Base-by-base conservation (phyloP, 2,888 invertebrate species). In the Chymomyza procnemis region DNA sequence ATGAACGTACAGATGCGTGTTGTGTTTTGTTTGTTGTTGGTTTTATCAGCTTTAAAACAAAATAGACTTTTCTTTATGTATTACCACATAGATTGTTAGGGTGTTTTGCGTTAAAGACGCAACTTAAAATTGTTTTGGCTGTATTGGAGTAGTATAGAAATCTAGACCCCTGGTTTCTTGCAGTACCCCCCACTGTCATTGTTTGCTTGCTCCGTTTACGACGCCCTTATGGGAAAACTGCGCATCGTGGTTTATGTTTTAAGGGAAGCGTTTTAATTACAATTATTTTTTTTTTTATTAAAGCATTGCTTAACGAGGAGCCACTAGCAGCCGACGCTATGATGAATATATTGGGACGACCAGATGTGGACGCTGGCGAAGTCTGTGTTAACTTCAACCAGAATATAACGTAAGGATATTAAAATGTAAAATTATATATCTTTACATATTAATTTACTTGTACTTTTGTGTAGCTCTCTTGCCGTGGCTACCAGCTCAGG, bases 301-400 rank as follows among this genome's bases (percentile, higher is more conserved):
- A 12, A 41, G 34, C 12, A 41, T 41, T 41, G 34, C 12, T 41
- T 41, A 41, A 41, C 34, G 34, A 41, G 6, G 12, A 41, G 34
- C 12, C 34, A 41, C 52, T 64, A 34, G 60, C 48, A 58, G 47
- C 66, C 9, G 57, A 57, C 64, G 73, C 61, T 65, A 89, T 87
- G 85, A 90, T 90, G 90, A 90, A 88, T 80, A 79, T 90, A 69
- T 75, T 90, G 64, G 90, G 90, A 67, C 84, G 90, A 77, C 86
- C 88, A 73, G 91, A 91, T 67, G 88, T 90, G 61, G 90, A 95
- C 92, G 94, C 94, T 92, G 96, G 95, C 92, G 95, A 95, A 92
- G 95, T 96, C 92, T 97, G 97, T 92, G 97, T 98, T 88, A 97
- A 97, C 92, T 99, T 99, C 91, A 99, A 99, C 92, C 98, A 99